Evolutionary conservation across 2,797 vertebrate species (phyloP).

Genomic region (Dendrocincla fuliginosa): DNA sequence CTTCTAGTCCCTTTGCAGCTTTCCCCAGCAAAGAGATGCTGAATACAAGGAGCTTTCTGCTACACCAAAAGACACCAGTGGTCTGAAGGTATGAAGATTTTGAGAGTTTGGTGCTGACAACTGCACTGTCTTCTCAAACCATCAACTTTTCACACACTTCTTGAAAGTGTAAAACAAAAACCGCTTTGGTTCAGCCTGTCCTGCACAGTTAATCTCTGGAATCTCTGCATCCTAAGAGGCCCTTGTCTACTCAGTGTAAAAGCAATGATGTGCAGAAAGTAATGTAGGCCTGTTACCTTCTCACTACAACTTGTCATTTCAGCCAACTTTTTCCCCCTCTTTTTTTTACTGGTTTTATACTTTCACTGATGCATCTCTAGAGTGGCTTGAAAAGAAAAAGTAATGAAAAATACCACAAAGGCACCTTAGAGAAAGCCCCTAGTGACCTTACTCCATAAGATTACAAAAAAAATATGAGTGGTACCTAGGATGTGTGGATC

Average conservation of each 20-base stretch:
- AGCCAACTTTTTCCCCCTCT: rapidly evolving
- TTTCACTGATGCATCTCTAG: background rate
- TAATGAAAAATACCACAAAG: background rate
- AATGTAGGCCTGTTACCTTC: background rate
- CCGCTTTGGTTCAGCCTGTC: background rate
- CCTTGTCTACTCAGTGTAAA: background rate
- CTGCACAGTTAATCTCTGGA: background rate
- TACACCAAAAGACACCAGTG: background rate
- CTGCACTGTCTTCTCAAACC: background rate
- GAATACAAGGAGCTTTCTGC: background rate
- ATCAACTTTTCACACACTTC: background rate
- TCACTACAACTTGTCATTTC: background rate
- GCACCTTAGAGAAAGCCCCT: background rate
- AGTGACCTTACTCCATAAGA: background rate
- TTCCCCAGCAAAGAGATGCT: background rate
- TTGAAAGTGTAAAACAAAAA: background rate
- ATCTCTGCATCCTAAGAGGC: background rate
- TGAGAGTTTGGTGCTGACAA: background rate
- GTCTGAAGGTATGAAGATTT: background rate
- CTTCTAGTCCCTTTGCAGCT: background rate
- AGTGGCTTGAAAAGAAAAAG: background rate
- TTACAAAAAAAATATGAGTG: background rate
- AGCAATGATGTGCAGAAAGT: background rate
- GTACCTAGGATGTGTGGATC: background rate
- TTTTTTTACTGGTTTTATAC: background rate